These are phyloP conservation scores for Muschampia plurimacula DNA, from an alignment of 2,888 invertebrate genomes.

Conservation along the genomic window DNA sequence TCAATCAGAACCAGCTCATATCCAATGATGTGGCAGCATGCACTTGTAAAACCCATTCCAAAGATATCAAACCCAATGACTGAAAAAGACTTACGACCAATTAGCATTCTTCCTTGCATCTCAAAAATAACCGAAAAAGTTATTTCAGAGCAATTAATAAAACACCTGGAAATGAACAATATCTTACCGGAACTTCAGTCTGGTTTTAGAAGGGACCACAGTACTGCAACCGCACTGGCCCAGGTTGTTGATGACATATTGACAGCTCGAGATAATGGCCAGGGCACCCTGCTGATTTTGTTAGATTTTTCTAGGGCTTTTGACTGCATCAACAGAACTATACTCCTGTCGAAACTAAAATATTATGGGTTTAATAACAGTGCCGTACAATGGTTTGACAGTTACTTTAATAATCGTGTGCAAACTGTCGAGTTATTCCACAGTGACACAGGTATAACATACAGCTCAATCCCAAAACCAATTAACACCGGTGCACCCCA, in stretches of 20 bases:
- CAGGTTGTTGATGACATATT: constrained; percentile 10
- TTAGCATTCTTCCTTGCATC: constrained; percentile 33
- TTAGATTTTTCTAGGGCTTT: constrained; percentile 18
- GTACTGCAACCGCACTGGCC: constrained; percentile 12
- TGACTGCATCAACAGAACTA: constrained; percentile 15
- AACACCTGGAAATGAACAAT: constrained; percentile 24
- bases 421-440: too few species aligned
- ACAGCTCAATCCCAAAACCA: too few species aligned
- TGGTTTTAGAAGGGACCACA: constrained; percentile 22
- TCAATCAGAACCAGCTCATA: constrained; percentile 22
- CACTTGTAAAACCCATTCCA: constrained; percentile 30
- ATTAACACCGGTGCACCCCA: too few species aligned
- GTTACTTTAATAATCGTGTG: too few species aligned
- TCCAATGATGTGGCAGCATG: constrained; percentile 27
- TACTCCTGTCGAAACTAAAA: constrained; percentile 5
- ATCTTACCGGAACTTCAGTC: constrained; percentile 29
- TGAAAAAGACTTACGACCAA: constrained; percentile 29
- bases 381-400: constrained; percentile 9
- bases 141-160: constrained; percentile 23
- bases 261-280: constrained; percentile 5
- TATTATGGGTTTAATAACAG: constrained; percentile 10
- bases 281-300: constrained; percentile 1
- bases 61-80: constrained; percentile 21
- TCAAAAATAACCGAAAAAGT: constrained; percentile 38
- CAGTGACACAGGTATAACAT: too few species aligned